Evolutionary conservation across 2,797 vertebrate species (phyloP), one percentile per base, ranked within the genome.

Genomic region (Masticophis lateralis): DNA sequence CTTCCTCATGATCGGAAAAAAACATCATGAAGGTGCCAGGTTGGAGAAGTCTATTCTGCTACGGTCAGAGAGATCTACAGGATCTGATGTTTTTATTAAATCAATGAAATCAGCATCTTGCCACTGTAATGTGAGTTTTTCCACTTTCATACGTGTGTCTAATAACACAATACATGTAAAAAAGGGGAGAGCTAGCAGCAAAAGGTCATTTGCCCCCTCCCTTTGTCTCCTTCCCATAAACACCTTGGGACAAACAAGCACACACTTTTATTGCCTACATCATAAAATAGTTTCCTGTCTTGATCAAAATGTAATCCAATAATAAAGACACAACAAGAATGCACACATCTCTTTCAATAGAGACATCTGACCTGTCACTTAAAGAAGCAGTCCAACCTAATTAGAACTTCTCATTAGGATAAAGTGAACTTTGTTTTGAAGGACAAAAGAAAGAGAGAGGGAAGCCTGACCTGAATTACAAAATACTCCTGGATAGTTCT

Each of bases 371-470:
- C 94, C 95, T 89, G 91, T 92, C 92, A 96, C 94, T 95, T 95
- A 28, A 27, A 94, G 94, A 94, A 93, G 92, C 93, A 95, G 95
- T 94, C 93, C 96, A 95, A 97, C 96, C 96, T 89, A 96, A 97
- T 97, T 96, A 97, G 92, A 96, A 93, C 91, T 94, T 14, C 93
- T 96, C 86, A 43, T 0, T 93, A 89, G 94, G 95, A 96, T 88
- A 94, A 95, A 95, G 94, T 96, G 93, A 88, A 60, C 5, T 0
- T 47, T 86, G 95, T 63, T 92, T 92, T 94, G 93, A 95, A 94
- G 87, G 87, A 95, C 16, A 0, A 90, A 90, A 43, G n/a, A 55
- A 87, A 95, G 27, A 83, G 20, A 8, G 79, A 20, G 66, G 89
- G 66, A 83, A 93, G 47, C 61, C 10, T 95, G 94, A 61, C 66